A percentile compares a stretch with the other conserved stretches of the same genome.
phyloP scores from a whole-genome alignment of 2,888 invertebrate genomes.

The Agrochola litura region DNA sequence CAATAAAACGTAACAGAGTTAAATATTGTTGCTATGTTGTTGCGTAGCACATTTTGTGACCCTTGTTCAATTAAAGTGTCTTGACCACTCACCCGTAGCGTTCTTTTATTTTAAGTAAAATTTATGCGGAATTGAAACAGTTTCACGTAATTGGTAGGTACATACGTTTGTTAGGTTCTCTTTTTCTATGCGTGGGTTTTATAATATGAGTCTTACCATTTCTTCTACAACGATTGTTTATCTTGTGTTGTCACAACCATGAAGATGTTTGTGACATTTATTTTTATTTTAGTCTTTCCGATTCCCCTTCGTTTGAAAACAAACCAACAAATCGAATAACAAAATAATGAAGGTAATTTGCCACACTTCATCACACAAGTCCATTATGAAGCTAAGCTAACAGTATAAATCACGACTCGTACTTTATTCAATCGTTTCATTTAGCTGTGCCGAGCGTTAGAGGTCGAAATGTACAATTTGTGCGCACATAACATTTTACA shows the following conservation, averaged over 20 bases:
- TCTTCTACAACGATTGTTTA: not conserved
- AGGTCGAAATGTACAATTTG: constrained; percentile 71
- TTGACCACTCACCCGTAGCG: not conserved
- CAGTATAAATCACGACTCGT: constrained; percentile 26
- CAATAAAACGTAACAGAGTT: not conserved
- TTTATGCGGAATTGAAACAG: not conserved
- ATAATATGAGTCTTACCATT: not conserved
- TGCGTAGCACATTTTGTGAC: not conserved
- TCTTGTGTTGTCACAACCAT: not conserved
- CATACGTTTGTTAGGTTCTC: not conserved
- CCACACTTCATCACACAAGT: not conserved
- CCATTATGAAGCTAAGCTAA: not conserved
- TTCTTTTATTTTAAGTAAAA: not conserved
- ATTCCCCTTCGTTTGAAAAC: not conserved
- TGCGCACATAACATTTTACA: constrained; percentile 43
- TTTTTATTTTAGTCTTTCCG: not conserved
- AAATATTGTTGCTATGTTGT: not conserved
- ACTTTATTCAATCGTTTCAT: constrained; percentile 42
- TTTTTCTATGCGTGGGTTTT: not conserved
- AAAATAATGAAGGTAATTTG: not conserved
- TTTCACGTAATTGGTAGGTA: not conserved
- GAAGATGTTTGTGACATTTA: too few species aligned
- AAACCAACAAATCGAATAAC: not conserved
- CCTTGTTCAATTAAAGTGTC: constrained; percentile 65
- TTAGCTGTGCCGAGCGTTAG: constrained; percentile 22